Evolutionary conservation across 2,888 invertebrate genomes (phyloP), one percentile per base, ranked within the genome.

Genomic region (Himalopsyche japonica): DNA sequence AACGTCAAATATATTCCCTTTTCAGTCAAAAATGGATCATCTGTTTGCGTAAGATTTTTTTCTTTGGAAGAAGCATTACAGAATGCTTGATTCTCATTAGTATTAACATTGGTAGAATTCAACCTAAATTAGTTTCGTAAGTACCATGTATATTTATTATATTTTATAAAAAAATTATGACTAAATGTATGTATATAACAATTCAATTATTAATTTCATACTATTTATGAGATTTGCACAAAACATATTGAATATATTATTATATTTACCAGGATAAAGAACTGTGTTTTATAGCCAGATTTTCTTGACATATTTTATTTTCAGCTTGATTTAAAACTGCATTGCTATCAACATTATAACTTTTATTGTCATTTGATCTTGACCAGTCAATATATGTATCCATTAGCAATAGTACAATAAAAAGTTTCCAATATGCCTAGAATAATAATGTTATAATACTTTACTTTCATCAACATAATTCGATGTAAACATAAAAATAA

Each of bases 351-450:
- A 20, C 10, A 24, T 20, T 49, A 20, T 76, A 80, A 34, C 49
- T 43, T 7, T 64, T 57, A 47, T 91, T 91, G 79, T 92, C 92
- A 70, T 89, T 89, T 57, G 15, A n/a, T 57, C 57, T 57, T 77
- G 89, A 89, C 94, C 96, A 96, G 80, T 94, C 92, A 24, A 94
- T 94, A 89, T 97, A 97, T 0, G 97, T 95, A 90, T 98, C 97
- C 88, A 97, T 92, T 87, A 98, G 91, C 86, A 96, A 91, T 77
- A 97, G 91, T 32, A 98, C 94, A 15, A 97, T 92, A 10, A 95
- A 94, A 76, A 98, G 90, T 90, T 97, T 97, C 97, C 96, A 96
- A 88, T 94, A 95, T 4, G 94, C 91, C 95, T 95, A 89, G 79
- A 90, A 90, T 20, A 32, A 85, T n/a, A 85, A 82, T 27, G 49